Evolutionary conservation across 2,113 vertebrate genomes (phyloP).

Genomic region (Mesoclemmys tuberculata): DNA sequence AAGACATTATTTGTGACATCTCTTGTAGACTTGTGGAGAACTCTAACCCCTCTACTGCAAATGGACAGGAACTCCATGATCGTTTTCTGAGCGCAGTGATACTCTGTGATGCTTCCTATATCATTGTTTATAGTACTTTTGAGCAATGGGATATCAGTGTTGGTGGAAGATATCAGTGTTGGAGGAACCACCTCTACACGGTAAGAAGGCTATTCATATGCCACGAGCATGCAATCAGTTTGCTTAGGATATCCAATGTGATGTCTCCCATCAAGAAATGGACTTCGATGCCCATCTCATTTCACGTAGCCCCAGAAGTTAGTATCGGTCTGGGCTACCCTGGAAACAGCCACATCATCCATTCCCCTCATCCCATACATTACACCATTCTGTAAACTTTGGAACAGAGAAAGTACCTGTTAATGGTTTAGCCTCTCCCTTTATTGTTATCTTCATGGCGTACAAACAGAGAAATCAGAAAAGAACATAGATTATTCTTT

Average conservation of each 20-base stretch:
- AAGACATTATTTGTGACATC: rapidly evolving
- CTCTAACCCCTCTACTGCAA: not conserved
- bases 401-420: not conserved
- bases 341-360: not conserved
- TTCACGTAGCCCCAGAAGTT: not conserved
- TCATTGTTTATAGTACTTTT: rapidly evolving
- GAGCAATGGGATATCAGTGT: not conserved
- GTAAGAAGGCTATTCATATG: not conserved
- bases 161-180: not conserved
- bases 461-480: not conserved
- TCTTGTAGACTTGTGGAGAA: not conserved
- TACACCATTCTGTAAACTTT: not conserved
- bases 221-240: not conserved
- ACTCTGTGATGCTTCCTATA: not conserved
- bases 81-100: not conserved
- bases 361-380: not conserved
- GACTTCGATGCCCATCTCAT: not conserved
- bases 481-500: not conserved
- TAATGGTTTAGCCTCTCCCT: not conserved
- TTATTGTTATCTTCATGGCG: not conserved
- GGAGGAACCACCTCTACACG: not conserved
- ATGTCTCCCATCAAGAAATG: not conserved
- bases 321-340: not conserved
- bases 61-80: not conserved
- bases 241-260: not conserved